Evolutionary conservation across 2,888 invertebrate genomes (phyloP), one percentile per base, ranked within the genome.

Genomic region (Noctua pronuba): DNA sequence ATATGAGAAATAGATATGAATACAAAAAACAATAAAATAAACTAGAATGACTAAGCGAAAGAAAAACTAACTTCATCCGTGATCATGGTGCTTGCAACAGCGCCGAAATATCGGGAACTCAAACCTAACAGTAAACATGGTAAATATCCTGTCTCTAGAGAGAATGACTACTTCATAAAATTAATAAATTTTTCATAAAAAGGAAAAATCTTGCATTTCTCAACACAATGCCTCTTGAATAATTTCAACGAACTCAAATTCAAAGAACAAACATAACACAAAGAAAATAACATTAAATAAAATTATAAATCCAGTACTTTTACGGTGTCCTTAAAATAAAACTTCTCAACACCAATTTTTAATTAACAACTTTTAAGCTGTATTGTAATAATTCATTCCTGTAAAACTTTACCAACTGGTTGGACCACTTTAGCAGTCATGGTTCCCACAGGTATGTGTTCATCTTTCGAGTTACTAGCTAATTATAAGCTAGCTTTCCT

Each of bases 401-500:
- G 72, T 82, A 79, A 82, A 88, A 88, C 76, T 88, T 88, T 31
- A 73, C 24, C 49, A 72, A 82, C 65, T 79, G 80, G 78, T 82
- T 77, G 73, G 38, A 73, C 83, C 84, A 85, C 82, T 89, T 89
- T 81, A 83, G 76, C 69, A 87, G 82, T 88, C 84, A 91, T 90
- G 85, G 87, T 79, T 83, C 92, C 90, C 89, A 82, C 84, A 88
- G 90, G 90, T 77, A 73, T 77, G 83, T 86, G 82, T 87, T 92
- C 90, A 85, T 90, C 92, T 92, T 93, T 88, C 91, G 88, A 92
- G 91, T 89, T 90, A 88, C 89, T 85, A 90, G 89, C 92, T 94
- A 94, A 94, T 94, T 94, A 93, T 90, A 89, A 90, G 88, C 90
- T 88, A 89, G 91, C 92, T 92, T 91, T 91, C 88, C 88, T 90